Conservation (phyloP, 2,888 invertebrate genomes). For the Cordilura impudica region DNA sequence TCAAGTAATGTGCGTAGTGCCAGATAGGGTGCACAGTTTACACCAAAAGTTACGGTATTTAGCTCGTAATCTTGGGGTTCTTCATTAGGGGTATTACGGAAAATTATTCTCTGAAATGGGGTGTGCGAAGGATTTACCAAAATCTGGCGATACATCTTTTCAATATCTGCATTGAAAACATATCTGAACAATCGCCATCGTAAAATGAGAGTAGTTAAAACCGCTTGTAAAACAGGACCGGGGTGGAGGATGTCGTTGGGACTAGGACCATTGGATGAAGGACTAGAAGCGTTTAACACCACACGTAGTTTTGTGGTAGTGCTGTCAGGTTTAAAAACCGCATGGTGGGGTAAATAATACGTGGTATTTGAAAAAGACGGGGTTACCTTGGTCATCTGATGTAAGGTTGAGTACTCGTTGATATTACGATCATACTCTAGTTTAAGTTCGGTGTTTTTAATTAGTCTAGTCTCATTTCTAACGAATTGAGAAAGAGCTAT, state of each 20-base stretch:
- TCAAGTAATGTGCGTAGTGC: neutral
- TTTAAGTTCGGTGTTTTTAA: too few relatives aligned
- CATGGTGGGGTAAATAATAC: slow-evolving; percentile 23
- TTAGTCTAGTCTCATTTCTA: too few relatives aligned
- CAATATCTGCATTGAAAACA: neutral
- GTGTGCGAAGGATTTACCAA: neutral
- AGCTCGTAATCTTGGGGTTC: too few relatives aligned
- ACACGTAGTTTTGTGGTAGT: neutral
- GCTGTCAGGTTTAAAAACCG: neutral
- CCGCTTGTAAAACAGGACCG: too few relatives aligned
- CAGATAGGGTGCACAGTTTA: neutral
- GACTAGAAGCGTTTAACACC: neutral
- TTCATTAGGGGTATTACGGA: neutral
- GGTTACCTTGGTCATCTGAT: neutral
- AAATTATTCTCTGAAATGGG: neutral
- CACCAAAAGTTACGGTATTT: too few relatives aligned
- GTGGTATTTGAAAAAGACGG: neutral
- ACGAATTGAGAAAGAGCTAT: too few relatives aligned
- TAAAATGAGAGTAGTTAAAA: too few relatives aligned
- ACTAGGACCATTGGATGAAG: too few relatives aligned
- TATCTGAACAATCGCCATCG: too few relatives aligned
- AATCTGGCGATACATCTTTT: slow-evolving; percentile 1
- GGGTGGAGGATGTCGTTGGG: too few relatives aligned
- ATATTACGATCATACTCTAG: slow-evolving; percentile 3
- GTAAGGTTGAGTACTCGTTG: neutral